Base-by-base conservation (phyloP, 2,797 vertebrate genomes). In the Ficedula albicollis region DNA sequence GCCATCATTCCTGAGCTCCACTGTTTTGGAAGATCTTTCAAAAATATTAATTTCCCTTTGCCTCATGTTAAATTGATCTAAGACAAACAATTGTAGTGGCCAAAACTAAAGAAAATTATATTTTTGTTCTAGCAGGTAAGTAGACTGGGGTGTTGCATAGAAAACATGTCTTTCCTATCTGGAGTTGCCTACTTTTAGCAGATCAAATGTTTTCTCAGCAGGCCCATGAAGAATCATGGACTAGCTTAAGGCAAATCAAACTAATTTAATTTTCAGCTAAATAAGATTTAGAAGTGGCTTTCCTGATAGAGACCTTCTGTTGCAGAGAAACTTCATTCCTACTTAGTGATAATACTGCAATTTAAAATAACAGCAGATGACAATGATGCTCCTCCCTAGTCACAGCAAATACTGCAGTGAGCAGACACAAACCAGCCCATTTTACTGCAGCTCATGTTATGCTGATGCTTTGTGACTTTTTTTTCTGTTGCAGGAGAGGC, bases 181-280 rank as follows among this genome's bases (percentile, higher is more conserved):
- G 15, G 58, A 85, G n/a, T 55, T 34, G 13, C 32, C 69, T 79
- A 8, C 73, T 76, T 49, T 73, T 46, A 73, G 51, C 62, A 79
- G 44, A 82, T 11, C 46, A 44, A 48, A 72, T 62, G 41, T 56
- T 84, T 87, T 87, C 52, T 30, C 39, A 84, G 62, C 1, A 4
- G 62, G 43, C 51, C 69, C 39, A 43, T 32, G 75, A 72, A 81
- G 46, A 92, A 75, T 75, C 41, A 62, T 46, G 25, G 90, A 64
- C 22, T 49, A 83, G 54, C 46, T 60, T 81, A 55, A 90, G 55
- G 64, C 38, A 44, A 78, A 92, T 48, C 69, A 69, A 89, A 78
- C 25, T 88, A 44, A 93, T 90, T 84, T 73, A 13, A 76, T 84
- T 93, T 91, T 83, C 36, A 76, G 51, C 70, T 95, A 78, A 93